Base-by-base conservation (phyloP, 2,888 invertebrate species). In the Agriopis leucophaearia region DNA sequence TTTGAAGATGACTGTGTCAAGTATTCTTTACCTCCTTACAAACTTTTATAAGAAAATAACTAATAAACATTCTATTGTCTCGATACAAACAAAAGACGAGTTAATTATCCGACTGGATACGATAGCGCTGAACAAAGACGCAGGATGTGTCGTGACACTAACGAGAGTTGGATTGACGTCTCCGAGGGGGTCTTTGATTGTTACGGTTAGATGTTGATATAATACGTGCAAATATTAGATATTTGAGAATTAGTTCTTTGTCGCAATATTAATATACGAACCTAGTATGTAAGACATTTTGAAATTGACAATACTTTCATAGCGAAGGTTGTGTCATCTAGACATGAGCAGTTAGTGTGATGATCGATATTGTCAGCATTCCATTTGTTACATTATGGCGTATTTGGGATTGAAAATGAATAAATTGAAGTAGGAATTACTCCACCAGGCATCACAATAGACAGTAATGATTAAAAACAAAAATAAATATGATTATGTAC, bases 131-230 rank as follows among this genome's bases (percentile, higher is more conserved):
- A 84, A 89, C 87, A 88, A 88, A 87, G 80, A 80, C 84, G 84
- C 84, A 87, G 90, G 90, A 90, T 88, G 86, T 82, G 83, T 81
- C 79, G 74, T 86, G 88, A 89, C 89, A 86, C 82, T 87, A 88
- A 88, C 87, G 88, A 88, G 86, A 86, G 84, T 83, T 85, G 84
- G 82, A 82, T 83, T 86, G 85, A 86, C 82, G 83, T 83, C 86
- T 76, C 74, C 71, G 82, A 81, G 81, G 85, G 88, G 88, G 88
- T 85, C 82, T 78, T 48, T 54, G 38, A 54, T 51, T 59, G 62
- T 66, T 55, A 55, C 64, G 44, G 35, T 45, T 61, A 52, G 44
- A 51, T 60, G 52, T 52, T 61, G 13, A 60, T n/a, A 45, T 16
- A 40, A 44, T 18, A 50, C 45, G 50, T 51, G 50, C 44, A 44